phyloP scores from a whole-genome alignment of 2,113 vertebrate genomes.

The Neotoma lepida region DNA sequence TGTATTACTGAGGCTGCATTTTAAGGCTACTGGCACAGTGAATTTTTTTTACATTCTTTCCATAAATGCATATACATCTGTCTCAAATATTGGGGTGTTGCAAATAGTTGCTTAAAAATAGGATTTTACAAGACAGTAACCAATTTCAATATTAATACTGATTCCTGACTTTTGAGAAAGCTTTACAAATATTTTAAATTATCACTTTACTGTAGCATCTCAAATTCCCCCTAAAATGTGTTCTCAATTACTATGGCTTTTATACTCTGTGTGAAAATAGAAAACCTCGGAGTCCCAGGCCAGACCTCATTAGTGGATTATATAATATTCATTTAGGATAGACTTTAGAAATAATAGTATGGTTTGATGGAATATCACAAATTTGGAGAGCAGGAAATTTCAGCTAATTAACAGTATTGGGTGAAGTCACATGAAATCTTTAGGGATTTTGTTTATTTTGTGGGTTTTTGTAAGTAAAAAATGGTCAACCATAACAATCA shows the following conservation, averaged over 20 bases:
- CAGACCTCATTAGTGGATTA: not conserved
- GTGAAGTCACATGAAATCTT: not conserved
- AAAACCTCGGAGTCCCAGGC: not conserved
- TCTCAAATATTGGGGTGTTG: not conserved
- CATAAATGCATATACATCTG: not conserved
- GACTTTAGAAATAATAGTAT: slow-evolving; percentile 4
- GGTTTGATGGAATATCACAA: slow-evolving; percentile 41
- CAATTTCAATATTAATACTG: not conserved
- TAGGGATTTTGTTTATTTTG: not conserved
- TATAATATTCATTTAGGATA: slow-evolving; percentile 5
- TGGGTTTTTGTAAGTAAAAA: not conserved
- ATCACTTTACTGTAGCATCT: slow-evolving; percentile 22
- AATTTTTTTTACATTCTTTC: not conserved
- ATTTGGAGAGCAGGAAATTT: not conserved
- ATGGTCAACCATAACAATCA: not conserved
- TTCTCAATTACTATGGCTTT: slow-evolving; percentile 36
- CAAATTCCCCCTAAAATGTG: not conserved
- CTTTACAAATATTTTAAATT: slow-evolving; percentile 2
- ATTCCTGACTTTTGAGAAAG: not conserved
- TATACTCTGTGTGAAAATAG: slow-evolving; percentile 23
- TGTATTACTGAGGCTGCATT: slow-evolving; percentile 67
- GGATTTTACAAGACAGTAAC: not conserved
- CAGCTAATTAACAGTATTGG: slow-evolving; percentile 8
- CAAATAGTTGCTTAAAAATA: not conserved
- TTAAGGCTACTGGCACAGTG: slow-evolving; percentile 37